phyloP scores from a whole-genome alignment of 2,113 vertebrate genomes.

The Haemorhous mexicanus region DNA sequence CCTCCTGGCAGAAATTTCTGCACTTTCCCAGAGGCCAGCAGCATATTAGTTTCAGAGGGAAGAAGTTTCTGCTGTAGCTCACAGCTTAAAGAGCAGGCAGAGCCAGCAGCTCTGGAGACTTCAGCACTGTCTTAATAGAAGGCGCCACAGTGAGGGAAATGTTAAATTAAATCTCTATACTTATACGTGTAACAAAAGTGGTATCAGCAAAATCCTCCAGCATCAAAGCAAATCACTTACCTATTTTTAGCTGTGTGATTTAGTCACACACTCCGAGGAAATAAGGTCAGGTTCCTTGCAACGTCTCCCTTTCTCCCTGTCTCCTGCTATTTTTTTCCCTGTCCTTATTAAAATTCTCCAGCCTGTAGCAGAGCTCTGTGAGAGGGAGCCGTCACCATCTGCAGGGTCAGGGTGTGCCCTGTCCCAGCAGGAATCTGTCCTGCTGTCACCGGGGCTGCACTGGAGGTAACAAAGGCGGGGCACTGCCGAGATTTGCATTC shows the following conservation, averaged over 20 bases:
- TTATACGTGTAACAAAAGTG: conserved; percentile 66
- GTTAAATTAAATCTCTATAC: conserved; percentile 65
- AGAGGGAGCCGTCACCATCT: conserved; percentile 19
- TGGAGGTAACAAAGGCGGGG: background rate
- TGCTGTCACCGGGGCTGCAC: background rate
- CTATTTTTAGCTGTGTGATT: conserved; percentile 66
- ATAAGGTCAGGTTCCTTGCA: conserved; percentile 60
- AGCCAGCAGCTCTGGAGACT: background rate
- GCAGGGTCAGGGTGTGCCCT: background rate
- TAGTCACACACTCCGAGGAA: conserved; percentile 56
- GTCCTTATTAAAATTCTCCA: conserved; percentile 60
- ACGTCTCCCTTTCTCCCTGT: conserved; percentile 1
- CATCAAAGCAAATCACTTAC: conserved; percentile 67
- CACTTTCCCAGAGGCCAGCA: background rate
- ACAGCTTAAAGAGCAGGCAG: conserved; percentile 4
- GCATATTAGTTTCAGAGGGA: background rate
- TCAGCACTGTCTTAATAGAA: conserved; percentile 30
- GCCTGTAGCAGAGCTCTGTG: conserved; percentile 31
- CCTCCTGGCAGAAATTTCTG: background rate
- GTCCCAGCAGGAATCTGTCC: conserved; percentile 20
- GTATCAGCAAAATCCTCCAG: conserved; percentile 65
- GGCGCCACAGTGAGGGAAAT: conserved; percentile 38
- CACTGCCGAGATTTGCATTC: background rate
- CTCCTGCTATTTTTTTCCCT: conserved; percentile 27
- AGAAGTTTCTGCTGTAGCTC: background rate